phyloP scores from a whole-genome alignment of 2,113 vertebrate species.

The Myotis lucifugus region DNA sequence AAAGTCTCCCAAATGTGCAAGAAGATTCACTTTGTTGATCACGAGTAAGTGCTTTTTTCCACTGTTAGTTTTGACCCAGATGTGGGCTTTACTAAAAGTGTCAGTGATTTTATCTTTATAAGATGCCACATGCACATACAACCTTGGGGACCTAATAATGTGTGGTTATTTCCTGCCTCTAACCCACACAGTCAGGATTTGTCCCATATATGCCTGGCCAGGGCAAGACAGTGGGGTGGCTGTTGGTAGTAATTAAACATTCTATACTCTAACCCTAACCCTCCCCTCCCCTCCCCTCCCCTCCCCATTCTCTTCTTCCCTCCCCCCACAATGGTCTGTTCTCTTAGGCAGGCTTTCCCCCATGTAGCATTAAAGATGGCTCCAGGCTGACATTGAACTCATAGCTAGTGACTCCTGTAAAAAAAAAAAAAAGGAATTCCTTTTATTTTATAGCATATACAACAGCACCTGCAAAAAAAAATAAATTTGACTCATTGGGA shows the following conservation, averaged over 20 bases:
- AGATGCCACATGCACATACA: not conserved
- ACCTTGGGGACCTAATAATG: not conserved
- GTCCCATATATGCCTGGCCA: not conserved
- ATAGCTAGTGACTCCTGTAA: not conserved
- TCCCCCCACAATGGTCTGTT: not conserved
- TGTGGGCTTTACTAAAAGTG: conserved; percentile 3
- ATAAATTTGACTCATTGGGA: not conserved
- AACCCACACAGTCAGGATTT: not conserved
- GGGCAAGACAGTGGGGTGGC: not conserved
- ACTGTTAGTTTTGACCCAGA: conserved; percentile 3
- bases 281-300: not conserved
- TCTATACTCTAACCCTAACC: too few relatives aligned
- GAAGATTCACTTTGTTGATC: not conserved
- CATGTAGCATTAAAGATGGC: not conserved
- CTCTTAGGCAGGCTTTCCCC: not conserved
- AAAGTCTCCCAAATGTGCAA: not conserved
- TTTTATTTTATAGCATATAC: not conserved
- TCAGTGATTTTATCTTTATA: not conserved
- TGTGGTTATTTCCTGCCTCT: not conserved
- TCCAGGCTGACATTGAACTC: not conserved
- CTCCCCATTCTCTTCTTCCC: not conserved
- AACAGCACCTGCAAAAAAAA: not conserved
- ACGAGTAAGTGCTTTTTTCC: not conserved
- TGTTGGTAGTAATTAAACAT: not conserved
- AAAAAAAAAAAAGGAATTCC: rapidly evolving